Percentiles rank a stretch among this genome's conserved stretches.
phyloP scores from a whole-genome alignment of 2,888 invertebrate genomes.

The Lepas anatifera region DNA sequence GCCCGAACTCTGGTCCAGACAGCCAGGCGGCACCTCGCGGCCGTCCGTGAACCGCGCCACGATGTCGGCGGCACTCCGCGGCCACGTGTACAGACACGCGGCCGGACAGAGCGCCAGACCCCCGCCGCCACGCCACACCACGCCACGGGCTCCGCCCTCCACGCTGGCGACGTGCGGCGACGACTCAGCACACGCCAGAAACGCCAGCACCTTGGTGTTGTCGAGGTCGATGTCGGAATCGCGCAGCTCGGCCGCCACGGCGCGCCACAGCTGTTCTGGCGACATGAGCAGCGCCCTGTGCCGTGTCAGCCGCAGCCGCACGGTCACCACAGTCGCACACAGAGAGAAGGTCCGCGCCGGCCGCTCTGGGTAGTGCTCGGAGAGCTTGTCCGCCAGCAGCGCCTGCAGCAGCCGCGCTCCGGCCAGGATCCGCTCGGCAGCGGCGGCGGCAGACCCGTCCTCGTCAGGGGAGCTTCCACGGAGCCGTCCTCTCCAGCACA shows the following conservation, averaged over 20 bases:
- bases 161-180: no score
- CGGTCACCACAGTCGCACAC: neutral
- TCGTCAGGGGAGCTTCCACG: neutral
- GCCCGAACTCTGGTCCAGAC: neutral
- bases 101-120: neutral
- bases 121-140: neutral
- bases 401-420: neutral
- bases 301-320: neutral
- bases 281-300: neutral
- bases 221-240: neutral
- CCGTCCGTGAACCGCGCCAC: neutral
- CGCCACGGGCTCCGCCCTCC: no score
- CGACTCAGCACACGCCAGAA: neutral
- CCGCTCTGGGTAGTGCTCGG: neutral
- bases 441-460: neutral
- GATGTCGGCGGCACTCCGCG: neutral
- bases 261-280: neutral
- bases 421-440: neutral
- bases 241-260: neutral
- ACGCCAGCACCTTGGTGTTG: conserved; percentile 4
- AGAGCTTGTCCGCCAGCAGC: neutral
- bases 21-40: neutral
- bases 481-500: neutral
- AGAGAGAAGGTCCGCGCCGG: neutral
- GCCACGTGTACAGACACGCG: neutral